These are phyloP conservation scores for Eulimnadia texana DNA, from an alignment of 1,140 invertebrate genomes.

Conservation along the genomic window DNA sequence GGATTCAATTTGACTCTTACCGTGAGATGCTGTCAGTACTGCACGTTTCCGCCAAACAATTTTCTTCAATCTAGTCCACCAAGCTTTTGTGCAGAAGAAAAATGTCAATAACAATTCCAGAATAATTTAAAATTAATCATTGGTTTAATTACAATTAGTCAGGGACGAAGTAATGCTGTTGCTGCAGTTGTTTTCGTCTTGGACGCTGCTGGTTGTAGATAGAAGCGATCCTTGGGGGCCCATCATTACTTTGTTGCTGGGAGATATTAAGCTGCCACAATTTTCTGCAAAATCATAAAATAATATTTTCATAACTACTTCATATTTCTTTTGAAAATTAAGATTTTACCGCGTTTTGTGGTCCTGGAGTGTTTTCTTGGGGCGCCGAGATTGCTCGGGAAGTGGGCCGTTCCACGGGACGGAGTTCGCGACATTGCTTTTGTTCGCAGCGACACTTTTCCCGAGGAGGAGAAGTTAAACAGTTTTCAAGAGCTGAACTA, in stretches of 20 bases:
- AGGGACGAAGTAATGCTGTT: no score
- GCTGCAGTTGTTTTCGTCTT: neutral
- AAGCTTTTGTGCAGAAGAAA: neutral
- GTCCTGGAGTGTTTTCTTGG: no score
- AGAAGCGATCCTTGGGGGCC: neutral
- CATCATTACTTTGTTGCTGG: neutral
- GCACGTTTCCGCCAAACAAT: neutral
- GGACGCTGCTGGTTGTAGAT: neutral
- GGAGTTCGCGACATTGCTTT: no score
- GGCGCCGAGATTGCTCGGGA: no score
- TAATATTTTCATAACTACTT: no score
- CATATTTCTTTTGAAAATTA: no score
- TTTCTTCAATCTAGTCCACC: neutral
- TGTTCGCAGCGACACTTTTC: no score
- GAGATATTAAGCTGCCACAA: neutral
- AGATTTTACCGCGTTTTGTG: no score
- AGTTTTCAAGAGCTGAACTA: no score
- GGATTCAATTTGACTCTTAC: no score
- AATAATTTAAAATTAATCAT: neutral
- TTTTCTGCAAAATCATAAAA: neutral
- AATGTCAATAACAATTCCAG: neutral
- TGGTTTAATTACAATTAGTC: neutral
- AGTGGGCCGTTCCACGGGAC: no score
- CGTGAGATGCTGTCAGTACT: neutral
- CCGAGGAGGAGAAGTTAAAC: no score